Base-by-base conservation (phyloP, 2,888 invertebrate species). In the Phengaris arion region DNA sequence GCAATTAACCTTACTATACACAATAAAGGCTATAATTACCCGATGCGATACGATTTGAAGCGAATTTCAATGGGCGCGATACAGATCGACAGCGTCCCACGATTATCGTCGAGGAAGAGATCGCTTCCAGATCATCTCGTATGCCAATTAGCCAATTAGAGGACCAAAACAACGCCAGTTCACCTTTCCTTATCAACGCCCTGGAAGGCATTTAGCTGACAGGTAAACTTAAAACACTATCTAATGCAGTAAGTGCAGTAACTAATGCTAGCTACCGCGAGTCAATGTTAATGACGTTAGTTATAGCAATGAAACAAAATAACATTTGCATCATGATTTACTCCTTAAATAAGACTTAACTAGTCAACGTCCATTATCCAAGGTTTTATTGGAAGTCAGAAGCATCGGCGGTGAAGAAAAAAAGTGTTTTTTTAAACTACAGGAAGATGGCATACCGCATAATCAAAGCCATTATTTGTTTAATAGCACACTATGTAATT, bases 111-210 rank as follows among this genome's bases (percentile, higher is more conserved):
- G 84, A 89, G 92, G 92, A 91, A 92, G 90, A 86, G 91, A 92
- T 92, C 89, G 89, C 86, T 85, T 82, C 83, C 84, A 82, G 89
- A 91, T 90, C 88, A 89, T 89, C 89, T 84, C 86, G 91, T 91
- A 91, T 91, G 90, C 92, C 93, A 93, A 93, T 93, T 93, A 93
- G 92, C 92, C 91, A 93, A 93, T 93, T 93, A 93, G 92, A 92
- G 90, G 85, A 84, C 83, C 84, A 86, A 85, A 88, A 90, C 90
- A 90, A 87, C 88, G 83, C 83, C 77, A 74, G 77, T 54, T 72
- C 72, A 72, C 72, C 72, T 72, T 72, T 72, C 51, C 72, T 35
- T 54, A 52, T 72, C 72, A 54, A 22, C 52, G 72, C 52, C 12
- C 72, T 52, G 72, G 22, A 72, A 72, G 52, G 72, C 22, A 64